Evolutionary conservation across 64 coral and sea anemone species (phyloP).

Genomic region (Stichodactyla helianthus): DNA sequence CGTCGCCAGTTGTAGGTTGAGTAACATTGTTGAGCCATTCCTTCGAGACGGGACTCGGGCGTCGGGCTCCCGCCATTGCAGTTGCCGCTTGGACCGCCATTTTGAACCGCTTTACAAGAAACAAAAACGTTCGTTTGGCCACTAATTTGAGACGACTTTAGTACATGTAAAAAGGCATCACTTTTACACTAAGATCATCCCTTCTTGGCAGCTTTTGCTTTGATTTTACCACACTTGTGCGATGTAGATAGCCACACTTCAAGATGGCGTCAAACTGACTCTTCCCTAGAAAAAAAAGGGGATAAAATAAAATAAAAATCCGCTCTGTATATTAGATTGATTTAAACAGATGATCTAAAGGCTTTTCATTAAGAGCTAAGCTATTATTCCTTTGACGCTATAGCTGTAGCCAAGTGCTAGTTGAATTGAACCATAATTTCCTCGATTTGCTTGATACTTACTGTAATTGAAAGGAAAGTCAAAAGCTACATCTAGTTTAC

Average conservation of each 20-base stretch:
- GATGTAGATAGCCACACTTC: neutral
- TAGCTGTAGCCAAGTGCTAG: neutral
- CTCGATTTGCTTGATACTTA: neutral
- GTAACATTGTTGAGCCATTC: neutral
- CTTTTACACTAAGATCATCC: neutral
- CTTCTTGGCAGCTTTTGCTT: neutral
- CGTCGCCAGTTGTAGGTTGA: constrained; percentile 10
- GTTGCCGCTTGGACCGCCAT: neutral
- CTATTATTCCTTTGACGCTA: neutral
- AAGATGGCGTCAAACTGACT: constrained; percentile 7
- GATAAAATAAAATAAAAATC: neutral
- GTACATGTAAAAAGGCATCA: neutral
- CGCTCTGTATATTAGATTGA: neutral
- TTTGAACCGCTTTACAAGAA: neutral
- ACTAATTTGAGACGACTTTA: neutral
- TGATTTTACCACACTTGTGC: neutral
- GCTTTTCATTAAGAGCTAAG: neutral
- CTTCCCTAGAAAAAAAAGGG: neutral
- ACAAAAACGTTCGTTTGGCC: neutral
- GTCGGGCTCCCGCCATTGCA: neutral
- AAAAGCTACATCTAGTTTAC: too few relatives aligned
- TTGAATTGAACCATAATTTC: neutral
- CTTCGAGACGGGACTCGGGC: neutral
- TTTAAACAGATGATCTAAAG: neutral
- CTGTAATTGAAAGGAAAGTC: neutral